Evolutionary conservation across 2,113 vertebrate species (phyloP).

Genomic region (Plestiodon gilberti): DNA sequence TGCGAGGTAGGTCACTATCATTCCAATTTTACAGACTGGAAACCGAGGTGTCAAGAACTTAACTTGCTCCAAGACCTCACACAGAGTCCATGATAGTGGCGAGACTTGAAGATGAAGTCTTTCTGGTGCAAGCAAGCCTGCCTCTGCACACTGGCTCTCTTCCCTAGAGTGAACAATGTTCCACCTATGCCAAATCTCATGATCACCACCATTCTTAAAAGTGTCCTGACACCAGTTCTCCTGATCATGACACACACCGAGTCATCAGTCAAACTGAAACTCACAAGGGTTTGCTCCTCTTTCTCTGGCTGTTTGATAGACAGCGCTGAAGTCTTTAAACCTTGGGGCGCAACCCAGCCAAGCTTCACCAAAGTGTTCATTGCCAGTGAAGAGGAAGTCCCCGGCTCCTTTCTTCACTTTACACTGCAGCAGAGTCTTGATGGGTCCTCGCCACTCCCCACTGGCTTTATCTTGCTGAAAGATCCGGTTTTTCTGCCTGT

Average conservation of each 20-base stretch:
- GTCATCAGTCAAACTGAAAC: conserved; percentile 76
- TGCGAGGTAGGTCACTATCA: not conserved
- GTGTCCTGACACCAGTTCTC: rapidly evolving
- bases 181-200: not conserved
- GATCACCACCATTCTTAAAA: not conserved
- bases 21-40: not conserved
- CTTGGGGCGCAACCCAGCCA: conserved; percentile 87
- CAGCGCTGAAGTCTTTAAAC: conserved; percentile 79
- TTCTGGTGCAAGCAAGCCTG: not conserved
- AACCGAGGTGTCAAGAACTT: not conserved
- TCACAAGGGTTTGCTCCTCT: conserved; percentile 78
- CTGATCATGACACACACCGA: not conserved
- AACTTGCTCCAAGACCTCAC: not conserved
- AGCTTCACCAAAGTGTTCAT: conserved; percentile 84
- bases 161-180: not conserved
- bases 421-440: conserved; percentile 77
- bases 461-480: conserved; percentile 69
- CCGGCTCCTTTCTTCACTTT: conserved; percentile 78
- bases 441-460: conserved; percentile 70
- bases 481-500: conserved; percentile 78
- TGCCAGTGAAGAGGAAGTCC: conserved; percentile 85
- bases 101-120: not conserved
- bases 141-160: not conserved
- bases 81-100: not conserved
- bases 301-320: conserved; percentile 75